Conservation (phyloP, 2,113 vertebrate species). For the Clarias macrocephalus region DNA sequence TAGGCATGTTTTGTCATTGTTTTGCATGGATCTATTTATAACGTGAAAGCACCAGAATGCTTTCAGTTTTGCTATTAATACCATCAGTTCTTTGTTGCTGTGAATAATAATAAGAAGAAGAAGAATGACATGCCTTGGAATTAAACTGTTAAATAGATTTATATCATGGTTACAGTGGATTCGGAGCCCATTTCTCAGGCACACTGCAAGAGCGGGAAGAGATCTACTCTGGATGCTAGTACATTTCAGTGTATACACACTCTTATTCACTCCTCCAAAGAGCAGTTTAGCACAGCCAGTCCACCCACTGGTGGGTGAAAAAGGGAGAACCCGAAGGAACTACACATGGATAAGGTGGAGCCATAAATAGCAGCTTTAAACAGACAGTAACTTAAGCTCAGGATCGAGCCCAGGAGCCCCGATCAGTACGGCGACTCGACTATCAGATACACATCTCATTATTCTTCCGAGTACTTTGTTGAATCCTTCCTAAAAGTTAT, state of each 20-base stretch:
- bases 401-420: background rate
- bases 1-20: background rate
- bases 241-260: background rate
- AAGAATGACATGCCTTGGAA: background rate
- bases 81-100: no score
- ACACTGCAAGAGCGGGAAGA: background rate
- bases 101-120: background rate
- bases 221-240: background rate
- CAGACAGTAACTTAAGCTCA: background rate
- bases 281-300: background rate
- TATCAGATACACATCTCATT: background rate
- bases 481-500: background rate
- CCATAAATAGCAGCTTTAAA: background rate
- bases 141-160: background rate
- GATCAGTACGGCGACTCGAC: background rate
- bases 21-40: background rate
- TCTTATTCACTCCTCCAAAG: background rate
- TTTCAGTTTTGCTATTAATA: background rate
- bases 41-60: background rate
- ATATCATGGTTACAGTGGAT: background rate
- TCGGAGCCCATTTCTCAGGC: background rate
- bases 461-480: background rate
- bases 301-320: background rate
- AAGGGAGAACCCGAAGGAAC: background rate
- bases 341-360: background rate